Base-by-base conservation (phyloP, 2,113 vertebrate genomes). In the Turdus rufiventris region DNA sequence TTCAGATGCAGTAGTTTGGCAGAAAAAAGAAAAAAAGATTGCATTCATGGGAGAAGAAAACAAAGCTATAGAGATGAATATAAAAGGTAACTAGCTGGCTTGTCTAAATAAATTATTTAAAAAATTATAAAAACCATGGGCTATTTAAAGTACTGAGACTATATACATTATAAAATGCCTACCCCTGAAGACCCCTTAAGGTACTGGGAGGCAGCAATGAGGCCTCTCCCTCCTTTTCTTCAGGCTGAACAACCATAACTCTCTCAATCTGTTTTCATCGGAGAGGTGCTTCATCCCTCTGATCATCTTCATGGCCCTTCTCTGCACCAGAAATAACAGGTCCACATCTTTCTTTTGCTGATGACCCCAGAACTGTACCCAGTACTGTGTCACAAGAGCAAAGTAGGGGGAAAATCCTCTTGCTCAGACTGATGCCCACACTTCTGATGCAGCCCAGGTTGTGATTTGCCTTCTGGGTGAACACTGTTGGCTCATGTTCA, bases 131-230 rank as follows among this genome's bases (percentile, higher is more conserved):
- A 57, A 83, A 38, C 18, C 73, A 20, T 12, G 12, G 10, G 1
- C 18, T 76, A 53, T 12, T 57, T 70, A 80, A 48, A 78, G 2
- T 61, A 58, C 18, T 20, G 17, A 24, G 34, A 65, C 6, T 5
- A n/a, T 12, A 10, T 53, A 25, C 1, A 1, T 74, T 66, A 33
- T 13, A 72, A 31, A 76, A 65, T 53, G 7, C 25, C 57, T 91
- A 42, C 0, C 15, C 6, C 5, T 42, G 9, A 58, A 73, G 8
- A 10, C 5, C 10, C 9, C 4, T 43, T 65, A 65, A 24, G 36
- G 36, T 51, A 24, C 8, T 5, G 7, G 5, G 23, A 80, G 9
- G 43, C 14, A 26, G 12, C 12, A 73, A 33, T 36, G 10, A 57
- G 14, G 8, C 42, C 6, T 72, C 31, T 57, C 12, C 4, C 12